These are phyloP conservation scores for Rhagonycha lutea DNA, from an alignment of 2,888 invertebrate species.

Conservation along the genomic window DNA sequence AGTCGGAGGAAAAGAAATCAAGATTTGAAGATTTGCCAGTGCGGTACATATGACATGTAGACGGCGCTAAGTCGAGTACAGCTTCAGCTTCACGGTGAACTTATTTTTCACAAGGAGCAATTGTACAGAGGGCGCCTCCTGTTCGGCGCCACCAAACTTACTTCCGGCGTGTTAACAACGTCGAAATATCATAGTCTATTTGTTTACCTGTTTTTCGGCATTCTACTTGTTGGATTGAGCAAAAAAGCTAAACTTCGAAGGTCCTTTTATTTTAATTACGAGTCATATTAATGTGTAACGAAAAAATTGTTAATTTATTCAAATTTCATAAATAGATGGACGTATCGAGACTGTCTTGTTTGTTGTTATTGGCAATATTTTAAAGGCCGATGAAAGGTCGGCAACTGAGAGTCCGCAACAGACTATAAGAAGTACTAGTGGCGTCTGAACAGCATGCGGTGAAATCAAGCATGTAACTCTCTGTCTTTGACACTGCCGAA, in stretches of 20 bases:
- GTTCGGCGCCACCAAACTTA: slow-evolving; percentile 33
- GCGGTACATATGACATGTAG: slow-evolving; percentile 5
- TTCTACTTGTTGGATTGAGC: slow-evolving; percentile 9
- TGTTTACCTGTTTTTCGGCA: slow-evolving; percentile 30
- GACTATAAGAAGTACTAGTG: slow-evolving; percentile 40
- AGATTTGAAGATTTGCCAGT: slow-evolving; percentile 5
- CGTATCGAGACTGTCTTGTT: slow-evolving; percentile 15
- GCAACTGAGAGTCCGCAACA: slow-evolving; percentile 29
- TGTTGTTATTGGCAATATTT: slow-evolving; percentile 24
- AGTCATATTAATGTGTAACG: neutral
- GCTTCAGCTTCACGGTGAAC: slow-evolving; percentile 28
- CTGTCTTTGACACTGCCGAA: slow-evolving; percentile 51
- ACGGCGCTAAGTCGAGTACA: slow-evolving; percentile 22
- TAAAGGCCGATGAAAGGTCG: slow-evolving; percentile 29
- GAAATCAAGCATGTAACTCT: slow-evolving; percentile 46
- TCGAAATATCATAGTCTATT: slow-evolving; percentile 26
- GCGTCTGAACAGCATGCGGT: slow-evolving; percentile 48
- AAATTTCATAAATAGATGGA: slow-evolving; percentile 2
- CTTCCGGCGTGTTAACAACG: slow-evolving; percentile 27
- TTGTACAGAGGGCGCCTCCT: slow-evolving; percentile 33
- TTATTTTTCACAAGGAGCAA: slow-evolving; percentile 31
- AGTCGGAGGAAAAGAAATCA: neutral
- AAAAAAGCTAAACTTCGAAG: neutral
- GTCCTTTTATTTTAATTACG: neutral
- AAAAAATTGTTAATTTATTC: neutral